phyloP scores from a whole-genome alignment of 2,888 invertebrate genomes.

The Scaptomyza cyrtandrae region DNA sequence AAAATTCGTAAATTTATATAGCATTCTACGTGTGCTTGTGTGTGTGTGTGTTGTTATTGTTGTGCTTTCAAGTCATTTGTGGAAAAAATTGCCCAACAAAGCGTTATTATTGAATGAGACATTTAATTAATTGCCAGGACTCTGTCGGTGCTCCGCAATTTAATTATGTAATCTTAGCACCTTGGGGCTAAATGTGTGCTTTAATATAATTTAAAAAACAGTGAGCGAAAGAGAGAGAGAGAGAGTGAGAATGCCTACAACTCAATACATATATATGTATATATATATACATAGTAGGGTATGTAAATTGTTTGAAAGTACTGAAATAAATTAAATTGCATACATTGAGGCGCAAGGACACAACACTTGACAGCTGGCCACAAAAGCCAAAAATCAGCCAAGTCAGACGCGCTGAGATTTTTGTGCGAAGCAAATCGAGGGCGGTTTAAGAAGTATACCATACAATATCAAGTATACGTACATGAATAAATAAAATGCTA shows the following conservation, averaged over 20 bases:
- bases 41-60: constrained; percentile 25
- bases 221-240: not conserved
- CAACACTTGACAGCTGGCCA: constrained; percentile 71
- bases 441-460: not conserved
- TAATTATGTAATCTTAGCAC: constrained; percentile 80
- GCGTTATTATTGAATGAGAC: constrained; percentile 81
- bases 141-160: constrained; percentile 61
- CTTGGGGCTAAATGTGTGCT: constrained; percentile 66
- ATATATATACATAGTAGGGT: not conserved
- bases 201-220: constrained; percentile 66
- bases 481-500: not conserved
- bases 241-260: constrained; percentile 22
- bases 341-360: constrained; percentile 35
- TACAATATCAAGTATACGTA: not conserved
- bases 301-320: constrained; percentile 36
- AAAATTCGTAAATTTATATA: constrained; percentile 52
- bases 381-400: constrained; percentile 42
- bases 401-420: constrained; percentile 6
- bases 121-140: constrained; percentile 78
- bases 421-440: constrained; percentile 20
- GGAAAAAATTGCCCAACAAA: constrained; percentile 76
- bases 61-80: constrained; percentile 71
- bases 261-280: constrained; percentile 2
- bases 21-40: constrained; percentile 18
- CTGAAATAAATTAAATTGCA: constrained; percentile 77